phyloP scores from a whole-genome alignment of 2,888 invertebrate species.

The Empis stercorea region DNA sequence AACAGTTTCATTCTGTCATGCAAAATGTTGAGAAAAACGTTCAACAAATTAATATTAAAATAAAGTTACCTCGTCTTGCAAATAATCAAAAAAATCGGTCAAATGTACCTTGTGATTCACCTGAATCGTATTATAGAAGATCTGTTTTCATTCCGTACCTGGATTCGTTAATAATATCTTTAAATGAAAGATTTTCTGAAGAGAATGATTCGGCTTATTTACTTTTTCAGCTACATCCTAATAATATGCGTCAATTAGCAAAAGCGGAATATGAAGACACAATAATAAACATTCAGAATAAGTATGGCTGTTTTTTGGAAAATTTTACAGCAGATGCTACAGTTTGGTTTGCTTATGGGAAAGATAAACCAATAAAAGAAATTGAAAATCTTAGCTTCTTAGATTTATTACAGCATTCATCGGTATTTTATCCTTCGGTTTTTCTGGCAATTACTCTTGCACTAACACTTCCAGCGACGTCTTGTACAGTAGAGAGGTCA shows the following conservation, averaged over 20 bases:
- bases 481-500: constrained; percentile 3
- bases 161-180: background rate
- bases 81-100: background rate
- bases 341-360: background rate
- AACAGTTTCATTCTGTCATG: background rate
- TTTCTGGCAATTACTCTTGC: background rate
- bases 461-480: background rate
- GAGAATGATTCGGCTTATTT: background rate
- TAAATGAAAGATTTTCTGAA: background rate
- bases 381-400: background rate
- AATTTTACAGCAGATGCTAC: background rate
- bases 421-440: background rate
- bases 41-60: background rate
- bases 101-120: background rate
- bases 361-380: background rate
- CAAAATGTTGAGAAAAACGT: background rate
- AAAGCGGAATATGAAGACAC: background rate
- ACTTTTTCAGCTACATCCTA: background rate
- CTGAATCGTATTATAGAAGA: constrained; percentile 1
- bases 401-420: background rate
- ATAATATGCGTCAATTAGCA: background rate
- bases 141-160: background rate
- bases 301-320: background rate
- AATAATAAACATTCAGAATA: background rate
- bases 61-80: background rate